These are phyloP conservation scores for Hystrix brachyura DNA, from an alignment of 2,113 vertebrate species.

Conservation along the genomic window DNA sequence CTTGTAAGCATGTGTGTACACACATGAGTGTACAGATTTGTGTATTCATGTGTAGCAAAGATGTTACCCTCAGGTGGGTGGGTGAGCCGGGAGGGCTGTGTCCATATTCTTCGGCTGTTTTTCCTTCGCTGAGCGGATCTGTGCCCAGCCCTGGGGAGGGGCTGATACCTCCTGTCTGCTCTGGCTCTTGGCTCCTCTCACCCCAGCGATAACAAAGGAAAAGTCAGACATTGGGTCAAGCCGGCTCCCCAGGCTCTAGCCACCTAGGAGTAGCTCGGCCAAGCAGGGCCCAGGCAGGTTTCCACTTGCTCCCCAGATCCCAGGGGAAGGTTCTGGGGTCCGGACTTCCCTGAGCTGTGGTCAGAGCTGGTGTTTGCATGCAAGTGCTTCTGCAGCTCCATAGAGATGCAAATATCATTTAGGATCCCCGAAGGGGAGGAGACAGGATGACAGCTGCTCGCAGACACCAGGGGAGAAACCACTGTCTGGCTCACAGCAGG, in stretches of 20 bases:
- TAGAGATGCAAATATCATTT: slow-evolving; percentile 18
- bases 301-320: not conserved
- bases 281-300: not conserved
- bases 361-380: not conserved
- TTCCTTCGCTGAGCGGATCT: rapidly evolving
- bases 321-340: not conserved
- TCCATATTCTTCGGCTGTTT: rapidly evolving
- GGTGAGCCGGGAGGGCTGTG: rapidly evolving
- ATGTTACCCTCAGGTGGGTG: too few relatives aligned
- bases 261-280: not conserved
- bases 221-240: not conserved
- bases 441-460: slow-evolving; percentile 15
- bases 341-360: not conserved
- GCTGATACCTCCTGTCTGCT: not conserved
- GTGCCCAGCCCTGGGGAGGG: rapidly evolving
- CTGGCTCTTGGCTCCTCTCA: not conserved
- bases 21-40: not conserved
- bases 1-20: not conserved
- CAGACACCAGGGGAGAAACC: not conserved
- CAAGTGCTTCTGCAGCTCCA: not conserved
- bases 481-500: not conserved
- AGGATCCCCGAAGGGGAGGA: not conserved
- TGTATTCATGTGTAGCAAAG: rapidly evolving
- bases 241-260: not conserved
- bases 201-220: not conserved